Conservation (phyloP, 1,140 invertebrate species). For the Calosoma granatense region DNA sequence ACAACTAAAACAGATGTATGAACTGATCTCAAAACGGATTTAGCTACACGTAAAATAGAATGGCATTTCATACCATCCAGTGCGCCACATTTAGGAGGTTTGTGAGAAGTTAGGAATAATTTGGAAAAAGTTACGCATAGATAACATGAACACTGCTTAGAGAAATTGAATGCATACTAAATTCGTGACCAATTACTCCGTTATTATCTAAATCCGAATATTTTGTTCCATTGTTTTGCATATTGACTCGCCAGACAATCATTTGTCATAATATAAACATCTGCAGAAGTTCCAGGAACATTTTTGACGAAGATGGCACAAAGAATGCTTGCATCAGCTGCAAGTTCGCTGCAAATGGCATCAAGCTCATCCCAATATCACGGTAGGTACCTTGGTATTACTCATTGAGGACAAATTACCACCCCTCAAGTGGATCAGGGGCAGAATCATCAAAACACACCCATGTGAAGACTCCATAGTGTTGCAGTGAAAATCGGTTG, state of each 20-base stretch:
- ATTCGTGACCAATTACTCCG: conserved; percentile 18
- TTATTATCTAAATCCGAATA: conserved; percentile 16
- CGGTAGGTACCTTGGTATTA: no score
- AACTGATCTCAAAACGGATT: conserved; percentile 1
- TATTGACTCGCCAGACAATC: conserved; percentile 8
- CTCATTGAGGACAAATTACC: no score
- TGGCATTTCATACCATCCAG: conserved; percentile 23
- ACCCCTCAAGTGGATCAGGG: no score
- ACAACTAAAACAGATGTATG: conserved; percentile 4
- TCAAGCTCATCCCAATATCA: no score
- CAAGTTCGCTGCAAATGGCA: conserved; percentile 24
- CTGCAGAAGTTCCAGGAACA: conserved; percentile 22
- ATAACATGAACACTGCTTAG: conserved; percentile 14
- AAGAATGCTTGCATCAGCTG: conserved; percentile 24
- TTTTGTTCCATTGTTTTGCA: conserved; percentile 14
- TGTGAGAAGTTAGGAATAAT: conserved; percentile 30
- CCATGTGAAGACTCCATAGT: no score
- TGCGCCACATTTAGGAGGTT: conserved; percentile 29
- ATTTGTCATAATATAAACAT: conserved; percentile 21
- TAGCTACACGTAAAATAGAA: neutral
- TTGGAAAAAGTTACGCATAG: conserved; percentile 18
- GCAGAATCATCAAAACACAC: no score
- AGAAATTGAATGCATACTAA: conserved; percentile 19
- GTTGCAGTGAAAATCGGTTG: no score
- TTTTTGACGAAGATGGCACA: conserved; percentile 24